Evolutionary conservation across 1,140 invertebrate genomes (phyloP).

Genomic region (Asobara japonica): DNA sequence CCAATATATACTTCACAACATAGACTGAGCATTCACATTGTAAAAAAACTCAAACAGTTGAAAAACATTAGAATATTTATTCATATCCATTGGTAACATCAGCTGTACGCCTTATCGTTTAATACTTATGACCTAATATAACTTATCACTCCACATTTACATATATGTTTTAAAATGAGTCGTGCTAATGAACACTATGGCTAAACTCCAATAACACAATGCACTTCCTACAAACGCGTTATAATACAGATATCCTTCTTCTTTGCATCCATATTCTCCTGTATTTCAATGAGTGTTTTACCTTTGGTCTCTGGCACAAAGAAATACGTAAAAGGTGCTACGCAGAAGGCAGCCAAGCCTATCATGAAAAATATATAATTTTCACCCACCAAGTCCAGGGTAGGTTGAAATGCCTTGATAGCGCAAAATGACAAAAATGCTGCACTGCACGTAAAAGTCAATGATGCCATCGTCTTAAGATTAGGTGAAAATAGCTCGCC

Average conservation of each 20-base stretch:
- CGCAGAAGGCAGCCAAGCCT: constrained; percentile 62
- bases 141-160: background rate
- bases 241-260: background rate
- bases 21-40: too few species aligned
- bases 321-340: constrained; percentile 67
- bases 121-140: too few species aligned
- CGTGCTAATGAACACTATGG: background rate
- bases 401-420: constrained; percentile 67
- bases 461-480: constrained; percentile 62
- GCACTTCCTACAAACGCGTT: background rate
- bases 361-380: constrained; percentile 69
- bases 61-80: background rate
- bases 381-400: constrained; percentile 56
- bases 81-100: background rate
- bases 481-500: constrained; percentile 60
- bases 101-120: too few species aligned
- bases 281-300: constrained; percentile 71
- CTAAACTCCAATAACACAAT: background rate
- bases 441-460: constrained; percentile 64
- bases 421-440: constrained; percentile 69
- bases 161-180: background rate
- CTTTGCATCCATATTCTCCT: constrained; percentile 43
- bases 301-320: constrained; percentile 74
- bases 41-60: too few species aligned
- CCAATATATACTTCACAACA: too few species aligned